Base-by-base conservation (phyloP, 2,888 invertebrate genomes). In the Acrobasis repandana region DNA sequence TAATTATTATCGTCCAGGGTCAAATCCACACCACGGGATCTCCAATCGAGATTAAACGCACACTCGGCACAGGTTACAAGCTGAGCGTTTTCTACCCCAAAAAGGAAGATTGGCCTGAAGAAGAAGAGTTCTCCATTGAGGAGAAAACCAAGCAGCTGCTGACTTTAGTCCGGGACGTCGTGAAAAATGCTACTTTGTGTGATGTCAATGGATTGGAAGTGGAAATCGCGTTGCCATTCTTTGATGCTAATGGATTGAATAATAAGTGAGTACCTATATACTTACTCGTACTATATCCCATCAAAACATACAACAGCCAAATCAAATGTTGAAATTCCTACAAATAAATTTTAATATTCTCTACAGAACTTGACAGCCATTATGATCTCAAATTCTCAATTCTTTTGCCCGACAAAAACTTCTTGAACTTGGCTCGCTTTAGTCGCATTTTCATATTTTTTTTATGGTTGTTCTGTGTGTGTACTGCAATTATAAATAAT, bases 21-120 rank as follows among this genome's bases (percentile, higher is more conserved):
- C 93, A 93, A 82, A 87, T 94, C 65, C 89, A 93, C 67, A 93
- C 93, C 11, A 90, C 90, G 0, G 94, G 94, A 0, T 92, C 94
- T 0, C 94, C 94, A 0, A 82, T 93, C 50, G 92, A 91, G 50
- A 86, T 94, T 61, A 94, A 94, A 63, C 90, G 92, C 2, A 84
- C 88, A n/a, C 84, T 94, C 34, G 94, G 94, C 14, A 89, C 82
- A 57, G 94, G 94, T 0, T 94, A 94, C 79, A 90, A 88, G 66
- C 75, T 94, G 14, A 85, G 88, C 0, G 86, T 94, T 0, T 76
- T 81, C 8, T 94, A 87, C 70, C 85, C 89, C 1, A 52, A 63
- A 68, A 69, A 58, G 54, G 67, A 67, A n/a, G 61, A 61, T 18
- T 60, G 50, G 60, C 33, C 16, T 46, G 54, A 52, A 0, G 57